A percentile compares a stretch with the other conserved stretches of the same genome.
These are phyloP conservation scores for Rhinichthys klamathensis DNA, from an alignment of 2,113 vertebrate species.

Conservation along the genomic window DNA sequence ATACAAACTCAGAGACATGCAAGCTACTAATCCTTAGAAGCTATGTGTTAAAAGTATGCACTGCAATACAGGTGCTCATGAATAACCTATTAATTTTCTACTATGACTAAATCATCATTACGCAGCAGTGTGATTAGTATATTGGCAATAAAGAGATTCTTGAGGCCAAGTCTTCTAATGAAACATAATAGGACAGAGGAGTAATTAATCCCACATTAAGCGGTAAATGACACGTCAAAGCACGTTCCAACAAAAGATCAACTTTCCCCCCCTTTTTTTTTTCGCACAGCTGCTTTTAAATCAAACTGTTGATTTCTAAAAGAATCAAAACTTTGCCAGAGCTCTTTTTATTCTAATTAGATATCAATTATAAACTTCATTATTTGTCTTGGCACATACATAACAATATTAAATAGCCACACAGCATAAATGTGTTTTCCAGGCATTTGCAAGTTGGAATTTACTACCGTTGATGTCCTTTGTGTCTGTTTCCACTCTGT, in stretches of 20 bases:
- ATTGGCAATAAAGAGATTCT: slow-evolving; percentile 21
- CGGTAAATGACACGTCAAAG: slow-evolving; percentile 50
- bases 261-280: slow-evolving; percentile 41
- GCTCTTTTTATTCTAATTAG: slow-evolving; percentile 67
- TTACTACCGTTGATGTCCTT: slow-evolving; percentile 57
- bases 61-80: slow-evolving; percentile 21
- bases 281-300: slow-evolving; percentile 50
- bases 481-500: slow-evolving; percentile 55
- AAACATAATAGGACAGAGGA: slow-evolving; percentile 65
- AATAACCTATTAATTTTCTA: neutral
- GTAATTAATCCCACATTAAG: slow-evolving; percentile 70
- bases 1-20: neutral
- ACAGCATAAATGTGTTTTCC: slow-evolving; percentile 47
- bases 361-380: slow-evolving; percentile 64
- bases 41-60: neutral
- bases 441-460: slow-evolving; percentile 48
- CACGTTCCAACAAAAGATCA: slow-evolving; percentile 60
- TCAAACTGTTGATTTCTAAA: slow-evolving; percentile 43
- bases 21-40: neutral
- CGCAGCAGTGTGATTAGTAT: neutral
- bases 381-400: slow-evolving; percentile 52
- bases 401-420: slow-evolving; percentile 45
- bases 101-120: slow-evolving; percentile 17
- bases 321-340: slow-evolving; percentile 49
- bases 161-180: slow-evolving; percentile 44